These are phyloP conservation scores for Hemiscyllium ocellatum DNA, from an alignment of 2,113 vertebrate species.

Conservation along the genomic window DNA sequence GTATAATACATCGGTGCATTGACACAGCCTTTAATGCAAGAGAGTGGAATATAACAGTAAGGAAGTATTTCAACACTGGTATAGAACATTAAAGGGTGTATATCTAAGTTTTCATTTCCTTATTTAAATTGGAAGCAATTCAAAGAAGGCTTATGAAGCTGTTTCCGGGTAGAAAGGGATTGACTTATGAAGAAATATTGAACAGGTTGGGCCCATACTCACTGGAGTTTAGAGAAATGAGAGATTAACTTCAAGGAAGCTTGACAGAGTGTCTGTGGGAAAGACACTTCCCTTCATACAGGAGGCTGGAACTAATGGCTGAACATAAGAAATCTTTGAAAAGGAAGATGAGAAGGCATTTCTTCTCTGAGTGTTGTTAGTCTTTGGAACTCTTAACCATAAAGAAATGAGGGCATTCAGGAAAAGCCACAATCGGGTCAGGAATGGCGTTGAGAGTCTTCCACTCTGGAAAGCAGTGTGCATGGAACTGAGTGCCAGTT, in stretches of 20 bases:
- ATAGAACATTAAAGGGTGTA: not conserved
- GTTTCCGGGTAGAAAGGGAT: not conserved
- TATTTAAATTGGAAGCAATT: not conserved
- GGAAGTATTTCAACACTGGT: not conserved
- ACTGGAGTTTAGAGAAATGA: not conserved
- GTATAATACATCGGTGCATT: not conserved
- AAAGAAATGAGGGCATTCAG: no score
- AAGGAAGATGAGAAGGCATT: not conserved
- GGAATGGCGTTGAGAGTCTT: no score
- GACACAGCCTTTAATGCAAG: not conserved
- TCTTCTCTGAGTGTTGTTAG: not conserved
- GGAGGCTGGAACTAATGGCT: no score
- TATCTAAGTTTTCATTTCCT: not conserved
- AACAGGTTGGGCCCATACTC: not conserved
- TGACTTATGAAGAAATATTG: not conserved
- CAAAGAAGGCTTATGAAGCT: not conserved
- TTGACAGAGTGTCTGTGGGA: not conserved
- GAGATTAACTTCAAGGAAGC: not conserved
- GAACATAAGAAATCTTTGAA: no score
- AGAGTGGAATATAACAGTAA: not conserved
- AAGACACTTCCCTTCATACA: no score
- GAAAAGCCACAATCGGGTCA: no score
- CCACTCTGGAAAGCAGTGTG: no score
- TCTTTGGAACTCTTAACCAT: no score
- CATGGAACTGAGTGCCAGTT: no score